Percentiles rank a stretch among this genome's conserved stretches.
These are phyloP conservation scores for Stegostoma tigrinum DNA, from an alignment of 2,113 vertebrate genomes.

Conservation along the genomic window DNA sequence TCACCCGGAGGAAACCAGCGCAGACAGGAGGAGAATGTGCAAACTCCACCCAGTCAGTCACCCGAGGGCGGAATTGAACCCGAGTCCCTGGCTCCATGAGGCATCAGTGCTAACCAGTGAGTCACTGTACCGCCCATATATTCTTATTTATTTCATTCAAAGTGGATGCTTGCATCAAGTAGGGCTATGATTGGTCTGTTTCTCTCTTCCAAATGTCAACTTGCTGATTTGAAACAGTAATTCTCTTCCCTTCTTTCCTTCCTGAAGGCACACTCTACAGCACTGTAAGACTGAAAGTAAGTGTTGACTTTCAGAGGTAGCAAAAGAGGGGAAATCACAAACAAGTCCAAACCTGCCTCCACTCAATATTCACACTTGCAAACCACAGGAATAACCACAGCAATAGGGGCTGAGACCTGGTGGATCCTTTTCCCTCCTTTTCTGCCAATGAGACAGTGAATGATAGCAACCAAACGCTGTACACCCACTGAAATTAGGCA, in stretches of 20 bases:
- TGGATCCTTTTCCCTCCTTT: neutral
- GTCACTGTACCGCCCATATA: no score
- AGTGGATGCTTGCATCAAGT: no score
- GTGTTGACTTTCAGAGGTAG: neutral
- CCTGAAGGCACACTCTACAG: no score
- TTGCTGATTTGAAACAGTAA: neutral
- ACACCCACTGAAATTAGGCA: neutral
- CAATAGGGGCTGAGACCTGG: neutral
- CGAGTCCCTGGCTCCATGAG: no score
- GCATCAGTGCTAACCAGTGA: no score
- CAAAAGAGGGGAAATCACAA: neutral
- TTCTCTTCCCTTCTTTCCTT: neutral
- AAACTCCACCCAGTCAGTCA: no score
- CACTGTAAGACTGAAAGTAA: neutral
- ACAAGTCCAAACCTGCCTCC: neutral
- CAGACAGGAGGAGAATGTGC: no score
- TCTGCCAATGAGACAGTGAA: neutral
- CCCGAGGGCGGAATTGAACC: no score
- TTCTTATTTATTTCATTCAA: no score
- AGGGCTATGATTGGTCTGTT: neutral
- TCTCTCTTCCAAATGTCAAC: neutral
- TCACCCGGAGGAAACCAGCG: no score
- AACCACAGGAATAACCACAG: neutral
- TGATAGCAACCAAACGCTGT: neutral
- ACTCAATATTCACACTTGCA: neutral